A percentile compares a stretch with the other conserved stretches of the same genome.
These are phyloP conservation scores for Limnephilus marmoratus DNA, from an alignment of 2,888 invertebrate genomes.

Conservation along the genomic window DNA sequence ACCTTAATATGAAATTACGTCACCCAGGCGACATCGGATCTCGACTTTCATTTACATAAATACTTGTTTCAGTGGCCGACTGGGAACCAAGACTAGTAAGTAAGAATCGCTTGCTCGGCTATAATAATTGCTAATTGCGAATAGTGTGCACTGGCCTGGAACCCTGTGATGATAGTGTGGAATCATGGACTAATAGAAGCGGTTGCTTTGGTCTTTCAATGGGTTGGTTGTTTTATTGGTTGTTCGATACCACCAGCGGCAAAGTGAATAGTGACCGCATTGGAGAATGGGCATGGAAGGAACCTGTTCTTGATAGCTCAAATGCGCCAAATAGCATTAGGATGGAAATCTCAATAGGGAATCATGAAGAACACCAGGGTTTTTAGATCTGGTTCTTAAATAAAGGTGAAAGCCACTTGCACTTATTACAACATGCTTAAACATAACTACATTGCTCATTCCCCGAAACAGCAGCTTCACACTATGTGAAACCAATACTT, in stretches of 20 bases:
- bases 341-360: not conserved
- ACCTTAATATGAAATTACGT: constrained; percentile 37
- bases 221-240: not conserved
- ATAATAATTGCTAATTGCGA: not conserved
- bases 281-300: not conserved
- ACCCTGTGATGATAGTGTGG: not conserved
- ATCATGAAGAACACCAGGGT: not conserved
- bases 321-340: not conserved
- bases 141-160: not conserved
- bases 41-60: constrained; percentile 42
- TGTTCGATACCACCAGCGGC: not conserved
- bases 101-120: not conserved
- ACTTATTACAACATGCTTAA: too few relatives aligned
- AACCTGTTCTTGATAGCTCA: not conserved
- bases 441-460: too few relatives aligned
- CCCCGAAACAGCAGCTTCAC: too few relatives aligned
- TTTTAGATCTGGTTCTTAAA: too few relatives aligned
- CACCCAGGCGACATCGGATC: constrained; percentile 41
- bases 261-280: not conserved
- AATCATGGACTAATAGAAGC: not conserved
- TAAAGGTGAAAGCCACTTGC: too few relatives aligned
- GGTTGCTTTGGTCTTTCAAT: not conserved
- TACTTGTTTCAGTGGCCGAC: constrained; percentile 2
- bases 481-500: too few relatives aligned
- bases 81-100: not conserved